Conservation (phyloP, 1,140 invertebrate species). For the Probaryconus sp. region DNA sequence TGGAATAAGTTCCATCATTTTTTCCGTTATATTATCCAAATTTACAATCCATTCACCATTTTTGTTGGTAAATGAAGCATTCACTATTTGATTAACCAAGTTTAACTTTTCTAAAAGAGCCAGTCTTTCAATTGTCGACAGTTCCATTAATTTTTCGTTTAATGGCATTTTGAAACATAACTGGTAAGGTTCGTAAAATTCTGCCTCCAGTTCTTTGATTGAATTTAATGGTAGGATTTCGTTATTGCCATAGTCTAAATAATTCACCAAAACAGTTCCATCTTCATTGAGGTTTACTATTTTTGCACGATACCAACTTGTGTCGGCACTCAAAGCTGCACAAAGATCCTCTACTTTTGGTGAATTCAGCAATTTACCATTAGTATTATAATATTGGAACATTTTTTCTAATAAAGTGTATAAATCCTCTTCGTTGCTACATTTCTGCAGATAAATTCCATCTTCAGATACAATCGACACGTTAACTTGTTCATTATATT, state of each 20-base stretch:
- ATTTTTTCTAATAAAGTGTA: slow-evolving; percentile 78
- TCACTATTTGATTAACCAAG: too few relatives aligned
- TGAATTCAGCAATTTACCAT: slow-evolving; percentile 62
- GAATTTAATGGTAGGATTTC: slow-evolving; percentile 66
- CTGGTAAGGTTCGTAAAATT: slow-evolving; percentile 79
- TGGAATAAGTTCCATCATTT: background rate
- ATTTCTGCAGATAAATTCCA: slow-evolving; percentile 81
- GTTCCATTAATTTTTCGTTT: background rate
- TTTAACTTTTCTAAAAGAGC: slow-evolving; percentile 3
- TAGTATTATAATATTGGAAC: slow-evolving; percentile 80
- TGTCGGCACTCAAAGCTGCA: slow-evolving; percentile 80
- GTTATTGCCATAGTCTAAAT: slow-evolving; percentile 80
- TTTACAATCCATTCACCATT: too few relatives aligned
- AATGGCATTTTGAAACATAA: slow-evolving; percentile 78
- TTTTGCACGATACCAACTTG: slow-evolving; percentile 79
- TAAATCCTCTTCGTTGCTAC: slow-evolving; percentile 72
- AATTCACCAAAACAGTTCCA: slow-evolving; percentile 66
- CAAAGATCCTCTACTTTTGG: slow-evolving; percentile 79
- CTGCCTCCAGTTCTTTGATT: slow-evolving; percentile 73
- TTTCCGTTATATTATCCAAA: too few relatives aligned
- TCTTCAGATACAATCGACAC: slow-evolving; percentile 77
- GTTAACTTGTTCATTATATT: slow-evolving; percentile 77
- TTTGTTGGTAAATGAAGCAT: too few relatives aligned
- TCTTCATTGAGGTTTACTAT: slow-evolving; percentile 46
- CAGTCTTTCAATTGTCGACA: background rate